Evolutionary conservation across 64 coral and sea anemone species (phyloP), one percentile per base, ranked within the genome.

Genomic region (Exaiptasia diaphana): DNA sequence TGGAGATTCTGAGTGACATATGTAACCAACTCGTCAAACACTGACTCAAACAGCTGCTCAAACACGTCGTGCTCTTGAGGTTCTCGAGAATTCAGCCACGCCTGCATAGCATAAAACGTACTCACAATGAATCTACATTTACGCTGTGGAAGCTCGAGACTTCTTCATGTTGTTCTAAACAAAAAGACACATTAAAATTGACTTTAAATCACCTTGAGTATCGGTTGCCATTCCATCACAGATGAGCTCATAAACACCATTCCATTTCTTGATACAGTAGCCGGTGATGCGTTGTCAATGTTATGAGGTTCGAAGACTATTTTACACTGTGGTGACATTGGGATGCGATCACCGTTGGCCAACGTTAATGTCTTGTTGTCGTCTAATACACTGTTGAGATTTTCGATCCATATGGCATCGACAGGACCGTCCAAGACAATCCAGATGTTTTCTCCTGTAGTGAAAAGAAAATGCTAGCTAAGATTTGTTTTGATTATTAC

Each of bases 181-280:
- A n/a, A n/a, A n/a, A n/a, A n/a, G n/a, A n/a, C n/a, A n/a, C n/a
- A n/a, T n/a, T n/a, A n/a, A n/a, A n/a, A n/a, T n/a, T n/a, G n/a
- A n/a, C n/a, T n/a, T n/a, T n/a, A n/a, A n/a, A 65, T n/a, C 1
- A 94, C 91, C 91, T 94, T 94, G 67, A 94, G 75, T 31, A 94
- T 94, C 25, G 91, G 91, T 6, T 73, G 81, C 91, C 91, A 94
- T 33, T 94, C 91, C 91, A 94, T 94, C 20, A 94, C 91, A 18
- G 91, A 94, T 2, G 91, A 94, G 14, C 91, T 94, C 91, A 94
- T 94, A 74, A 89, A 94, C 36, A 94, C 91, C 91, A 94, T 94
- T 32, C 91, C 91, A 32, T 94, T 94, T 22, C 91, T 85, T 15
- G 91, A 94, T 13, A 94, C 91, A 33, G 91, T 94, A n/a, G 91